Base-by-base conservation (phyloP, 2,797 vertebrate genomes). In the Chelon auratus region DNA sequence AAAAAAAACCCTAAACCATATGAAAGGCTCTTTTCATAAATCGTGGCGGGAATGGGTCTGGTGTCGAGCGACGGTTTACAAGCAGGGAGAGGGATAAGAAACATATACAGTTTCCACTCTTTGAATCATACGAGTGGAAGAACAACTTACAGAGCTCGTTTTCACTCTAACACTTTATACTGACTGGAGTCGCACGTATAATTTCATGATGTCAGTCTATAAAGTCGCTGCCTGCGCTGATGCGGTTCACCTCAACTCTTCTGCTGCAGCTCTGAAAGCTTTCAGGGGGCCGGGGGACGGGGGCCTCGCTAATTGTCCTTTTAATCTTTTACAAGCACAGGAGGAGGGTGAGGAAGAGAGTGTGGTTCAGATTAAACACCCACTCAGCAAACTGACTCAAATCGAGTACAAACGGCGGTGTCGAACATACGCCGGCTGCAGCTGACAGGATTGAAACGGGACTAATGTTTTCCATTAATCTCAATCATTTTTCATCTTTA, bases 1-100 rank as follows among this genome's bases (percentile, higher is more conserved):
- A 47, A 37, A 24, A 40, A 52, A 42, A 26, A 26, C 1, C 24
- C 24, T 47, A 1, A 5, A 30, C 72, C 50, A 50, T 58, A 77
- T 88, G 65, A 91, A 91, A 88, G 81, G 26, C 14, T 72, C 75
- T 65, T 87, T 89, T 91, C 81, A 85, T 71, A 12, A 80, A 72
- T 74, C 60, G 70, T 14, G 65, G 66, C 20, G 54, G 55, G 69
- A 87, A 78, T 4, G 30, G 59, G 62, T 72, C 75, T 55, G 71
- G 42, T 71, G 62, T 84, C 62, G 67, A 52, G 24, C 39, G 15
- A 78, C 30, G 26, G 66, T 87, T 89, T 86, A 89, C 68, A 70
- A 83, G 87, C 57, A 26, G 65, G 4, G 57, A 42, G 62, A 56
- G 2, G 48, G 56, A 69, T 59, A 50, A 69, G 58, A 52, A 68